Conservation (phyloP, 2,113 vertebrate species). For the Diadophis punctatus region DNA sequence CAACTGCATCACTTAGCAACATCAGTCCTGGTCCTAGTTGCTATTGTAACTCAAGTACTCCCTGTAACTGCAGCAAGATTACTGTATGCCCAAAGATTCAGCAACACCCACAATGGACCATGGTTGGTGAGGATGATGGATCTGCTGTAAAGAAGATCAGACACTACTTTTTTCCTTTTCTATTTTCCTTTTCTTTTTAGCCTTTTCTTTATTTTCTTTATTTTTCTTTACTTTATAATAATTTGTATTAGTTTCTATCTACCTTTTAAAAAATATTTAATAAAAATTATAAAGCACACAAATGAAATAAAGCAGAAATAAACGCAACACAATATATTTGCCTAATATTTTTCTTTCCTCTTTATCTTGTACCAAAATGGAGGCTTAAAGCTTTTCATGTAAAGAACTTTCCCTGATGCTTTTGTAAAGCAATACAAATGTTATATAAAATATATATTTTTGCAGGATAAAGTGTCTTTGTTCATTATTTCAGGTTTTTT, state of each 20-base stretch:
- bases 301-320: background rate
- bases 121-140: background rate
- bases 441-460: background rate
- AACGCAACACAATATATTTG: background rate
- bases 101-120: background rate
- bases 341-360: background rate
- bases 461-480: background rate
- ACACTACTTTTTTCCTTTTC: background rate
- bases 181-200: background rate
- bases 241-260: background rate
- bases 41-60: background rate
- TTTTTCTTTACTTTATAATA: background rate
- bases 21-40: background rate
- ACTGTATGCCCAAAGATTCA: background rate
- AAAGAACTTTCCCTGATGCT: background rate
- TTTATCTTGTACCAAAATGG: background rate
- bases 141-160: background rate
- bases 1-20: background rate
- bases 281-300: background rate
- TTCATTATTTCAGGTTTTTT: background rate
- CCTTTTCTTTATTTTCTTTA: background rate
- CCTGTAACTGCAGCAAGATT: background rate
- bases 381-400: background rate
- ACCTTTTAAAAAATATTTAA: background rate
- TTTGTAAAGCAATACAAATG: background rate